Conservation (phyloP, 2,888 invertebrate genomes). For the Drosophila kuntzei region DNA sequence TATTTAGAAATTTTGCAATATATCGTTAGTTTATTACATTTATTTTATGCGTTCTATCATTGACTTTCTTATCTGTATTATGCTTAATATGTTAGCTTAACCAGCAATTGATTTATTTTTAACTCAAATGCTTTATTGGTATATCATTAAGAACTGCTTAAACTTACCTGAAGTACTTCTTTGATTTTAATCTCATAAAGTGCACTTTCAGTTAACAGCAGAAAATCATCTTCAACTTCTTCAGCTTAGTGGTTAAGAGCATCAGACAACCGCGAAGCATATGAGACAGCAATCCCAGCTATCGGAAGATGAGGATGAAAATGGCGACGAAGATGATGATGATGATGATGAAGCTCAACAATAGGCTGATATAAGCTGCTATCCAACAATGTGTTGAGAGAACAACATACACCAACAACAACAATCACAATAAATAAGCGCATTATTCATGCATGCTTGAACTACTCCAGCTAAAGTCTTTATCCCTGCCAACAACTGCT, state of each 20-base stretch:
- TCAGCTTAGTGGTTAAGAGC: conserved; percentile 48
- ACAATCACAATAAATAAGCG: conserved; percentile 26
- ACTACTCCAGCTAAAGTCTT: conserved; percentile 24
- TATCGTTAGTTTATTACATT: too few relatives aligned
- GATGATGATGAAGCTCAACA: conserved; percentile 29
- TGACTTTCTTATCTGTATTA: too few relatives aligned
- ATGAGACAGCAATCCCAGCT: conserved; percentile 28
- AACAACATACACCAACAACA: conserved; percentile 10
- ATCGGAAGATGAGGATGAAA: conserved; percentile 21
- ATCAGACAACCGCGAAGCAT: conserved; percentile 50
- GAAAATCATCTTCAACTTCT: conserved; percentile 34
- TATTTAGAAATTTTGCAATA: too few relatives aligned
- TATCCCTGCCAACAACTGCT: conserved; percentile 22
- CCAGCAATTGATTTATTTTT: not conserved
- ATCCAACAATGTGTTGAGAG: conserved; percentile 25
- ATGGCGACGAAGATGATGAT: conserved; percentile 1
- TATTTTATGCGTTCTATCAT: too few relatives aligned
- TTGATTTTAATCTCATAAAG: conserved; percentile 8
- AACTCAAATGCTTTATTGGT: too few relatives aligned
- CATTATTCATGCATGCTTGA: conserved; percentile 31
- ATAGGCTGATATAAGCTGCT: conserved; percentile 36
- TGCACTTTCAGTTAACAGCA: conserved; percentile 28
- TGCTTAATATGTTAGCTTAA: not conserved
- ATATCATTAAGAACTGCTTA: not conserved
- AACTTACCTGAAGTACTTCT: not conserved